Base-by-base conservation (phyloP, 2,113 vertebrate species). In the Phaethon lepturus region DNA sequence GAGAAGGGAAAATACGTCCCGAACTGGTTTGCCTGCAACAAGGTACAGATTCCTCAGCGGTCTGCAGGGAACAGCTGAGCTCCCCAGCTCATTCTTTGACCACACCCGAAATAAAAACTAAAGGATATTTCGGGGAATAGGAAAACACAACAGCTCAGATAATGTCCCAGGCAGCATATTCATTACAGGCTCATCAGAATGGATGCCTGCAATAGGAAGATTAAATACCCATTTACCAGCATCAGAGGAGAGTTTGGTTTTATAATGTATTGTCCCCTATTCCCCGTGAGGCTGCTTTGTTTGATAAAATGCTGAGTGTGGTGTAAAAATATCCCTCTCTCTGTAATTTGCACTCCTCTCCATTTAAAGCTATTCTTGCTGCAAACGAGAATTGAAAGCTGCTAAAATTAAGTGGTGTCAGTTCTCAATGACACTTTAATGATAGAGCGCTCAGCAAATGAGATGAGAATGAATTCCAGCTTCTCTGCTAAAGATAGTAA, bases 391-490 rank as follows among this genome's bases (percentile, higher is more conserved):
- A 99, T 98, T 98, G 99, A 99, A 99, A 99, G 98, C 98, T 99
- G 99, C 99, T 99, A 99, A 99, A 99, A 99, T 99, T 99, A 99
- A 99, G 99, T 99, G 98, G 99, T 99, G 99, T 99, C 99, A 99
- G 98, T 99, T 99, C 98, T 99, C 99, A 99, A 99, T 99, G 99
- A 99, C 99, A 99, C 99, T 99, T 99, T 99, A 99, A 99, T 99
- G 99, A 99, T 99, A 99, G 98, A 98, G 98, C 96, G 98, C 99
- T 99, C 98, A 97, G 98, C 98, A 98, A 99, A 99, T 98, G 98
- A 99, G 98, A 99, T 97, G 98, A 98, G 98, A 98, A 99, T 98
- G 98, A 98, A 99, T 99, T 98, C 98, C 98, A 99, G 99, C 98
- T 98, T 98, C 98, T 98, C 98, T 97, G 99, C 98, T 99, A 99